Conservation (phyloP, 1,140 invertebrate species). For the Drosophila leontia region DNA sequence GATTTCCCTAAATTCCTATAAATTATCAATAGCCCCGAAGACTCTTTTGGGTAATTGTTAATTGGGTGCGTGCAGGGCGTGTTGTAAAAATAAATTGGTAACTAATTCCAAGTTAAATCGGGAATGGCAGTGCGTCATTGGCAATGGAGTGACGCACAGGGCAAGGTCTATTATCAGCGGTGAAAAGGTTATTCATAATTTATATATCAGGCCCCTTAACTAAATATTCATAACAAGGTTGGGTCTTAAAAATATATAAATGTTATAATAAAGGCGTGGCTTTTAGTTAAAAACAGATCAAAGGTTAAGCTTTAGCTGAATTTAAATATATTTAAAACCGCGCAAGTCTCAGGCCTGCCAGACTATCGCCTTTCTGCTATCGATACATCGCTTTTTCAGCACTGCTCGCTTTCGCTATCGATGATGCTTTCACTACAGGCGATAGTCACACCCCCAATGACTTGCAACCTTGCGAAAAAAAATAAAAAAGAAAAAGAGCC, state of each 20-base stretch:
- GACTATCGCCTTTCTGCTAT: neutral
- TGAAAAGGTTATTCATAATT: conserved; percentile 8
- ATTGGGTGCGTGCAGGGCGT: conserved; percentile 14
- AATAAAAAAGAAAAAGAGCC: neutral
- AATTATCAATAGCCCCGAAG: no score
- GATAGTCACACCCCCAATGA: conserved; percentile 11
- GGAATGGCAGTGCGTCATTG: conserved; percentile 23
- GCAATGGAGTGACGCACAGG: conserved; percentile 8
- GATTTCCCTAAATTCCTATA: neutral
- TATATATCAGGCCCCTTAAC: neutral
- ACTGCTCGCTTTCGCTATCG: neutral
- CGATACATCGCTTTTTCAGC: neutral
- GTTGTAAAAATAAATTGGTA: conserved; percentile 24
- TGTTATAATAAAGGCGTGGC: no score
- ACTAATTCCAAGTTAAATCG: conserved; percentile 10
- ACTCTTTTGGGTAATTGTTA: conserved; percentile 9
- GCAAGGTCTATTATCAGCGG: conserved; percentile 17
- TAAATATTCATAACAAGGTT: conserved; percentile 1
- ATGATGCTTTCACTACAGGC: neutral
- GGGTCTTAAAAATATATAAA: neutral
- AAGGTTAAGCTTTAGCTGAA: neutral
- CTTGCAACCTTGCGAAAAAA: conserved; percentile 9
- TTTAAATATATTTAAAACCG: neutral
- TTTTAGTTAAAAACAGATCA: neutral
- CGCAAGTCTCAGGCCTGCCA: neutral